phyloP scores from a whole-genome alignment of 2,797 vertebrate genomes.

The Tokudaia muenninki region DNA sequence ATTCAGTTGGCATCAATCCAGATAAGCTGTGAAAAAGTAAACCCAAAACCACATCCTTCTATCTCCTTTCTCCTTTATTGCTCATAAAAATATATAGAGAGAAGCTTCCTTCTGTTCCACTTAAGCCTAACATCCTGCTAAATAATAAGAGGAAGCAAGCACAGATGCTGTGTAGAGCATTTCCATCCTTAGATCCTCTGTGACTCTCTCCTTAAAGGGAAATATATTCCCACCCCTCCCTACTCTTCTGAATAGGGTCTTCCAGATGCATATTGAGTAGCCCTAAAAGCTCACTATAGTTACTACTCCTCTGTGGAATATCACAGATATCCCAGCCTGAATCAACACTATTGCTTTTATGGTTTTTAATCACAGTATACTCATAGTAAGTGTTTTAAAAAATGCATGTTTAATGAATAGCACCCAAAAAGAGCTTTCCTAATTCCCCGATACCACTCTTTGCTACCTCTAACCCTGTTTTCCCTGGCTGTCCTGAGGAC shows the following conservation, averaged over 20 bases:
- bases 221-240: background rate
- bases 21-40: slow-evolving; percentile 43
- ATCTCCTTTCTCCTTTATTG: background rate
- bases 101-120: background rate
- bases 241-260: background rate
- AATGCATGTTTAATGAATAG: background rate
- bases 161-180: background rate
- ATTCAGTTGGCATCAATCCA: background rate
- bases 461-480: background rate
- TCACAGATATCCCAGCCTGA: background rate
- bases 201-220: background rate
- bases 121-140: background rate
- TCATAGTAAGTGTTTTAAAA: background rate
- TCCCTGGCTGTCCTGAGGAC: background rate
- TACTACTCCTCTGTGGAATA: background rate
- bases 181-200: background rate
- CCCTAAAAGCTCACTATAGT: background rate
- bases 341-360: background rate
- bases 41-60: background rate
- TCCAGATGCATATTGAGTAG: background rate
- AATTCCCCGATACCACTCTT: background rate
- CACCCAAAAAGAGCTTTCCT: background rate
- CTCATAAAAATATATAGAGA: background rate
- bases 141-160: background rate
- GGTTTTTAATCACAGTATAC: slow-evolving; percentile 3